A percentile compares a stretch with the other conserved stretches of the same genome.
Evolutionary conservation across 1,140 invertebrate species (phyloP).

Genomic region (Pristionchus pacificus): DNA sequence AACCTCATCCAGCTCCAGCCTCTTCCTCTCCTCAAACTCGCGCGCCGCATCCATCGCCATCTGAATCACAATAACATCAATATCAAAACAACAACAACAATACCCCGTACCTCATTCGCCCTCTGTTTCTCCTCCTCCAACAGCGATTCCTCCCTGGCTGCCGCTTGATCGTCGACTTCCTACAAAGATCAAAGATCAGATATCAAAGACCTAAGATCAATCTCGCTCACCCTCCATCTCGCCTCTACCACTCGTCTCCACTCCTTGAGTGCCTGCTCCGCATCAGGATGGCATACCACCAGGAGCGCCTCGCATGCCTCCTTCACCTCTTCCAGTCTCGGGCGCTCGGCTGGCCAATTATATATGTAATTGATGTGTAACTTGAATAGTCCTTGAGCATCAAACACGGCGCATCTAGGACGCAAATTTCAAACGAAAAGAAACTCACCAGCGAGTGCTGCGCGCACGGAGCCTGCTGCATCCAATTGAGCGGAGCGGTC

Average conservation of each 20-base stretch:
- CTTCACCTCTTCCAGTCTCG: neutral
- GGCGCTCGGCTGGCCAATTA: constrained; percentile 28
- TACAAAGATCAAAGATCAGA: no score
- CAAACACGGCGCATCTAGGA: no score
- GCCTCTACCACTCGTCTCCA: constrained; percentile 27
- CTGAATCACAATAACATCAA: no score
- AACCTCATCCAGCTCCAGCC: constrained; percentile 16
- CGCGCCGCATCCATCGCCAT: constrained; percentile 10
- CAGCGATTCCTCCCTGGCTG: constrained; percentile 20
- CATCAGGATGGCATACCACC: constrained; percentile 20
- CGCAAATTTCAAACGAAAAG: no score
- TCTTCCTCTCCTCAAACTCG: constrained; percentile 21
- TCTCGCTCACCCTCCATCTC: constrained; percentile 20
- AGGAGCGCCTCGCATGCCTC: neutral
- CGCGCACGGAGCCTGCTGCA: constrained; percentile 52
- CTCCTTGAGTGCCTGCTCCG: constrained; percentile 20
- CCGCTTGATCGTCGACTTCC: constrained; percentile 21
- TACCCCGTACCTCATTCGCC: constrained; percentile 7
- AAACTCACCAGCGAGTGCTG: constrained; percentile 59
- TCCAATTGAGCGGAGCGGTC: neutral
- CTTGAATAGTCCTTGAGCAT: no score
- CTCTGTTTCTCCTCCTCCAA: constrained; percentile 20
- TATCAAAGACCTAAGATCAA: no score
- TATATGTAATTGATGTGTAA: no score
- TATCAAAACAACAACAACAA: no score